Percentiles rank a stretch among this genome's conserved stretches.
Conservation (phyloP, 2,797 vertebrate species). For the Trachurus trachurus region DNA sequence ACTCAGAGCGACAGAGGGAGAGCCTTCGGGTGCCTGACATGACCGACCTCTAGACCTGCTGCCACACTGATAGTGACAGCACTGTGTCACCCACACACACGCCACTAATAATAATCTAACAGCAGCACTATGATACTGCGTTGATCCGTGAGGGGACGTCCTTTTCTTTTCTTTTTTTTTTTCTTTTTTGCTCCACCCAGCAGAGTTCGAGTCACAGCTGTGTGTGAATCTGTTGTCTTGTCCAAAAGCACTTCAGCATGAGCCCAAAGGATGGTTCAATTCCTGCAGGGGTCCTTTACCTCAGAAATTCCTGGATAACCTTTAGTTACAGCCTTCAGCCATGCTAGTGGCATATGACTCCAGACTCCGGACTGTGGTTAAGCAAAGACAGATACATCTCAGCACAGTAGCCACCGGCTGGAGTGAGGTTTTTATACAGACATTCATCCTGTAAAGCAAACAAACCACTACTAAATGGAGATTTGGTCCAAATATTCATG, state of each 20-base stretch:
- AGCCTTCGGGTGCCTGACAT: slow-evolving; percentile 56
- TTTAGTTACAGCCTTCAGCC: no score
- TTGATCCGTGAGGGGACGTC: slow-evolving; percentile 27
- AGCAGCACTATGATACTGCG: slow-evolving; percentile 12
- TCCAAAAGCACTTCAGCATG: not conserved
- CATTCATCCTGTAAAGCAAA: no score
- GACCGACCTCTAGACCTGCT: slow-evolving; percentile 55
- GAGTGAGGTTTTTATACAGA: not conserved
- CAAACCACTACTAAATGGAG: no score
- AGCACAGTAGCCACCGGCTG: not conserved
- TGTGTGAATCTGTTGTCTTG: not conserved
- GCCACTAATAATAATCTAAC: slow-evolving; percentile 57
- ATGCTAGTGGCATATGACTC: no score
- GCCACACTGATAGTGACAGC: slow-evolving; percentile 54
- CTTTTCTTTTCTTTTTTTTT: not conserved
- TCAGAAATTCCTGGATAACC: not conserved
- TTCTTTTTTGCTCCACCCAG: not conserved
- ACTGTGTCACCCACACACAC: slow-evolving; percentile 48
- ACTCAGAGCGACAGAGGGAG: slow-evolving; percentile 62
- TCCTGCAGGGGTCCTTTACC: not conserved
- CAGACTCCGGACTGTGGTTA: no score
- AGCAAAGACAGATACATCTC: not conserved
- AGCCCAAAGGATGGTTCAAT: not conserved
- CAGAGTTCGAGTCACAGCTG: not conserved
- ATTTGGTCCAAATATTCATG: no score